A percentile compares a stretch with the other conserved stretches of the same genome.
phyloP scores from a whole-genome alignment of 2,888 invertebrate genomes.

The Perizoma flavofasciatum region DNA sequence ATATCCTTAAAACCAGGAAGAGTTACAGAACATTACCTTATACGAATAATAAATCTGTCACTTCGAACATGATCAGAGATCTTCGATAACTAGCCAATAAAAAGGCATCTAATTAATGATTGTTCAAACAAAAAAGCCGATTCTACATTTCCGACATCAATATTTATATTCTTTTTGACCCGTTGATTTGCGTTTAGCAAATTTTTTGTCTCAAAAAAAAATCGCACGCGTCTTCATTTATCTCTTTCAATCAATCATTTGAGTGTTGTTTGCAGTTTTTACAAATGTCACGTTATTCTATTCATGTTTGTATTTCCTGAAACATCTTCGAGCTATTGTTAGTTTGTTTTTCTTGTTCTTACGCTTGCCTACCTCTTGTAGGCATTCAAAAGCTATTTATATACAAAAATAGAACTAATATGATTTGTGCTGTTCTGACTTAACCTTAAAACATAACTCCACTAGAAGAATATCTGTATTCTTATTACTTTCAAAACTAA shows the following conservation, averaged over 20 bases:
- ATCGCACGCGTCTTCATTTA: conserved; percentile 57
- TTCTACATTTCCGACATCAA: conserved; percentile 65
- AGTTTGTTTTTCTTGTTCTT: conserved; percentile 20
- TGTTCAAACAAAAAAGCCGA: conserved; percentile 70
- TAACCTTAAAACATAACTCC: too few species aligned
- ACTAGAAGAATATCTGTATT: too few species aligned
- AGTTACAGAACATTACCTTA: conserved; percentile 66
- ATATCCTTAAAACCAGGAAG: conserved; percentile 62
- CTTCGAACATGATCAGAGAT: conserved; percentile 67
- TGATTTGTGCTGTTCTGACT: not conserved
- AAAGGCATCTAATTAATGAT: conserved; percentile 76
- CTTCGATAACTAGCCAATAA: conserved; percentile 71
- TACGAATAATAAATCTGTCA: conserved; percentile 75
- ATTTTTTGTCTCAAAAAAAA: conserved; percentile 63
- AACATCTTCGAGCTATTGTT: conserved; percentile 43
- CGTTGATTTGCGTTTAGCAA: conserved; percentile 56
- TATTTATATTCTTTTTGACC: conserved; percentile 64
- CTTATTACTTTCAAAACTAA: too few species aligned
- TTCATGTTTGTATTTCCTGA: conserved; percentile 60
- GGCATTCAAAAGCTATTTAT: not conserved
- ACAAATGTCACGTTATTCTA: conserved; percentile 61
- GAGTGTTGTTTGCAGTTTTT: conserved; percentile 62
- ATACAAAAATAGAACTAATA: not conserved
- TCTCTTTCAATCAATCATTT: conserved; percentile 61
- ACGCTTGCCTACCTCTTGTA: not conserved